Evolutionary conservation across 1,140 invertebrate genomes (phyloP), one percentile per base, ranked within the genome.

Genomic region (Ooceraea biroi): DNA sequence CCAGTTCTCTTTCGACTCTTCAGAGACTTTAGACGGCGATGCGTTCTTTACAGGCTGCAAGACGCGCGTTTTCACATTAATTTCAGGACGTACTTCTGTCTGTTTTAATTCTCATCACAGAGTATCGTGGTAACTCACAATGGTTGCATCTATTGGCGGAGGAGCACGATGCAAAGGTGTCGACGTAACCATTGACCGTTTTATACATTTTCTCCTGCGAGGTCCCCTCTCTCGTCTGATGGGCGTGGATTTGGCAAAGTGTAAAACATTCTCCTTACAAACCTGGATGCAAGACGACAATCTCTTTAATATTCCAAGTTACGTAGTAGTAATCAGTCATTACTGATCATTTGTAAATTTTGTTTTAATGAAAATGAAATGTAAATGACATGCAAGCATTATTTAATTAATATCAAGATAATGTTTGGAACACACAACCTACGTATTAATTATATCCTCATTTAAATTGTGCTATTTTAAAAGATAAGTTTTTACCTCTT

Each of bases 1-100:
- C 94, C 94, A 94, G 83, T 95, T 95, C 84, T 95, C 94, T 71
- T 95, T 95, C 1, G 93, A 92, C 60, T 94, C 94, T 58, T 94
- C 93, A 4, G 91, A 91, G 57, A 92, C 90, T 87, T 94, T 94
- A 22, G 91, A 76, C 12, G 90, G 88, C 19, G 90, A 86, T 44
- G 88, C 52, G 25, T 69, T 80, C 90, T 94, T 93, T 30, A 84
- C 65, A 68, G 91, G 84, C 92, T 93, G 44, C 14, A 90, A 83
- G 50, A 68, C n/a, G 68, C 77, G 44, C 14, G 19, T 19, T n/a
- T 80, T 36, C 27, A 46, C 14, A n/a, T 48, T 30, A 17, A 44
- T 27, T 12, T 73, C 14, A n/a, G 2, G 36, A 36, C 36, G 36
- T 36, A n/a, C n/a, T n/a, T n/a, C n/a, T n/a, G 36, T 36, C 36